phyloP scores from a whole-genome alignment of 1,140 invertebrate species.

The Chlorops oryzae region DNA sequence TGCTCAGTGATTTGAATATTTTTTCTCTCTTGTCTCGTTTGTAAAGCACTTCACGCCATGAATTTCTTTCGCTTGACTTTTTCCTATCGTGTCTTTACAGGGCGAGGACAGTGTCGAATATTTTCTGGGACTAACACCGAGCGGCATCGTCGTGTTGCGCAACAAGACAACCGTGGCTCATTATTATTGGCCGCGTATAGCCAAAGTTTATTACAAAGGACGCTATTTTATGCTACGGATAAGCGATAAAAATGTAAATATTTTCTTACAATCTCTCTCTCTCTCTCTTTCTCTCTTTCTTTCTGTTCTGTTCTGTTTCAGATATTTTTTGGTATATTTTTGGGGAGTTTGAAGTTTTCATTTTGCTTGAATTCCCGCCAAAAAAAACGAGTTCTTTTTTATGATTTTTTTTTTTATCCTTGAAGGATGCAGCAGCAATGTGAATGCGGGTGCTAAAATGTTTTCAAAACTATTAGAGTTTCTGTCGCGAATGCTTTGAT shows the following conservation, averaged over 20 bases:
- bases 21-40: conserved; percentile 27
- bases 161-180: conserved; percentile 96
- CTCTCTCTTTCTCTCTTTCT: neutral
- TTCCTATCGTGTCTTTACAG: conserved; percentile 53
- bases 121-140: conserved; percentile 93
- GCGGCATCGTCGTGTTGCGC: conserved; percentile 91
- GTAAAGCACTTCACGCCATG: neutral
- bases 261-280: conserved; percentile 20
- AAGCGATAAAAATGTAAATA: conserved; percentile 88
- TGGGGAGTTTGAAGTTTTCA: too few relatives aligned
- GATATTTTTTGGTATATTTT: conserved; percentile 5
- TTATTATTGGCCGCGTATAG: conserved; percentile 98
- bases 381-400: too few relatives aligned
- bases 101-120: conserved; percentile 97
- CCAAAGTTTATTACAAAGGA: conserved; percentile 92
- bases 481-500: too few relatives aligned
- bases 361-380: too few relatives aligned
- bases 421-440: too few relatives aligned
- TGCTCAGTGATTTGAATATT: conserved; percentile 24
- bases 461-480: too few relatives aligned
- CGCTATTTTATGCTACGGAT: conserved; percentile 94
- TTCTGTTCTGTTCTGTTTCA: conserved; percentile 1
- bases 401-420: too few relatives aligned
- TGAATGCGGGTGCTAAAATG: too few relatives aligned
- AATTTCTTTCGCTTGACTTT: neutral